Evolutionary conservation across 1,140 invertebrate genomes (phyloP).

Genomic region (Araneus ventricosus): DNA sequence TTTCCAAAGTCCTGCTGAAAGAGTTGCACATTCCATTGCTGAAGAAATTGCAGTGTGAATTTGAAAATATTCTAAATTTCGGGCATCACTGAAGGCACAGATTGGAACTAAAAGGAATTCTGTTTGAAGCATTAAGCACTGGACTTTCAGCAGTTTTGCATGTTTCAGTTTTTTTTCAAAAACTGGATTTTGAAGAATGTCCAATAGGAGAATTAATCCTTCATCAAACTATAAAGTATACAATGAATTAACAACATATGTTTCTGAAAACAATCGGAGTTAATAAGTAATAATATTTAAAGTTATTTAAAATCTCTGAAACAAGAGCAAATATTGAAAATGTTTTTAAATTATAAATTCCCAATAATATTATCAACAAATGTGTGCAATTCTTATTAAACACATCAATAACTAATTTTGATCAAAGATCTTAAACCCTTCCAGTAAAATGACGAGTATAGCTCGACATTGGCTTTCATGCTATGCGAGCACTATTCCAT

Average conservation of each 20-base stretch:
- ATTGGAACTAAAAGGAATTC: not conserved
- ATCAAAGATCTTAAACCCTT: too few species aligned
- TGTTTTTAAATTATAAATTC: too few species aligned
- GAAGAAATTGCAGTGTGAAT: not conserved
- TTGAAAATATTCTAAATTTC: conserved; percentile 19
- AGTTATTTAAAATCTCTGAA: too few species aligned
- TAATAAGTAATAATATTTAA: too few species aligned
- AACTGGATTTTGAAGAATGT: conserved; percentile 22
- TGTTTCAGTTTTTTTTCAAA: conserved; percentile 29
- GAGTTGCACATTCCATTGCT: conserved; percentile 19
- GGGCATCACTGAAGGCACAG: not conserved
- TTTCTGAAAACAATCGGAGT: not conserved
- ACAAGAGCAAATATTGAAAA: too few species aligned
- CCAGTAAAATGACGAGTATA: too few species aligned
- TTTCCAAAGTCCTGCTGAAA: conserved; percentile 47
- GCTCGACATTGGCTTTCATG: too few species aligned
- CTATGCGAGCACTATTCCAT: too few species aligned
- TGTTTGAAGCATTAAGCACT: not conserved
- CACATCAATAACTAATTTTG: too few species aligned
- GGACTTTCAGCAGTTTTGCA: not conserved
- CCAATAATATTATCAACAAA: too few species aligned
- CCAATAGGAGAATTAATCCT: not conserved
- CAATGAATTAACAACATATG: not conserved
- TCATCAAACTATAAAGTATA: conserved; percentile 62
- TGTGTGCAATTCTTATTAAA: too few species aligned